Evolutionary conservation across 2,888 invertebrate genomes (phyloP).

Genomic region (Clivina fossor): DNA sequence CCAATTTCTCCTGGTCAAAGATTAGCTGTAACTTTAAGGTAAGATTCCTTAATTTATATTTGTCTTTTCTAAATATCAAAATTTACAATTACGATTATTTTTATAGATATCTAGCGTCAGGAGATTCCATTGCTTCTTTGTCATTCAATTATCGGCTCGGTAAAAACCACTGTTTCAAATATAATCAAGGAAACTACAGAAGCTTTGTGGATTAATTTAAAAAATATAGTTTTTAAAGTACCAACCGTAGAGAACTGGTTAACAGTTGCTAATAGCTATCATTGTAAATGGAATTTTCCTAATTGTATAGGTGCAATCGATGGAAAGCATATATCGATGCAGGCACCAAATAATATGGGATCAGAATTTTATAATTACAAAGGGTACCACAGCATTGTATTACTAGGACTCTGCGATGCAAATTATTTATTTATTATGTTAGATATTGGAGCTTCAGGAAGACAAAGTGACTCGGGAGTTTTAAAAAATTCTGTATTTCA

Average conservation of each 20-base stretch:
- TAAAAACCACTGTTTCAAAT: slow-evolving; percentile 22
- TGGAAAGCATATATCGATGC: slow-evolving; percentile 17
- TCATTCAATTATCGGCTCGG: slow-evolving; percentile 15
- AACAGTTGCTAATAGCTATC: slow-evolving; percentile 1
- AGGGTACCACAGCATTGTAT: slow-evolving; percentile 36
- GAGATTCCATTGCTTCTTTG: slow-evolving; percentile 13
- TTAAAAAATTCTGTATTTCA: slow-evolving; percentile 25
- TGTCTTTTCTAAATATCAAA: no score
- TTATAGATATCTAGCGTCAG: slow-evolving; percentile 19
- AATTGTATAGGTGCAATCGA: slow-evolving; percentile 15
- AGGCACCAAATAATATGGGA: slow-evolving; percentile 36
- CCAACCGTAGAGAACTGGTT: slow-evolving; percentile 7
- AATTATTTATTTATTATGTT: slow-evolving; percentile 37
- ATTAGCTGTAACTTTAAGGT: slow-evolving; percentile 42
- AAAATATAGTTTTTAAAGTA: slow-evolving; percentile 9
- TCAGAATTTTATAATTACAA: slow-evolving; percentile 38
- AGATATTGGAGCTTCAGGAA: slow-evolving; percentile 36
- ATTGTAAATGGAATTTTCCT: slow-evolving; percentile 14
- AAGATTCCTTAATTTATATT: no score
- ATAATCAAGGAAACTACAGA: slow-evolving; percentile 17
- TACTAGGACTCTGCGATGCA: slow-evolving; percentile 37
- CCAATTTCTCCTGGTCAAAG: slow-evolving; percentile 41
- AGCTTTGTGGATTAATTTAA: slow-evolving; percentile 8
- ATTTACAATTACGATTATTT: no score
- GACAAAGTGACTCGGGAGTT: slow-evolving; percentile 37